Evolutionary conservation across 1,140 invertebrate species (phyloP).

Genomic region (Heliothis virescens): DNA sequence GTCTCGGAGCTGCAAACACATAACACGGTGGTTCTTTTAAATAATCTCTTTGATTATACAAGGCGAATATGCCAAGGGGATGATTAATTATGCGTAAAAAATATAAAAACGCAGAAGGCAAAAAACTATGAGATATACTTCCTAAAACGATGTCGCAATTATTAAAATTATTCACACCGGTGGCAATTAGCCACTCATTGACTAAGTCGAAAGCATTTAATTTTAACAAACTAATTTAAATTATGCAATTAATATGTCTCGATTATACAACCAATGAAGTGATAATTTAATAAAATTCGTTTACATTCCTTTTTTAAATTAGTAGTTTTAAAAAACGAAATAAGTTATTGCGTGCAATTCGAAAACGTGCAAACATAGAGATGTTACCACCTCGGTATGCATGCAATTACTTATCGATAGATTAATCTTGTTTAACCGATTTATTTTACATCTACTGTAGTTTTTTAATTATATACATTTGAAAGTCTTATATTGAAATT

Average conservation of each 20-base stretch:
- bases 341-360: too few species aligned
- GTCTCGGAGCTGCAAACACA: background rate
- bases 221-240: background rate
- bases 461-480: too few species aligned
- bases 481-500: too few species aligned
- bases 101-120: background rate
- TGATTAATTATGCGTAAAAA: background rate
- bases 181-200: background rate
- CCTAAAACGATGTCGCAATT: background rate
- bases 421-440: too few species aligned
- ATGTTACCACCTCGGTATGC: too few species aligned
- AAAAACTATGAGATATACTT: background rate
- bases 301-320: background rate
- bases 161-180: constrained; percentile 9
- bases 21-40: background rate
- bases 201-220: background rate
- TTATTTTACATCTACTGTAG: too few species aligned
- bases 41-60: background rate
- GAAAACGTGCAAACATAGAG: too few species aligned
- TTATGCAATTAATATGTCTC: background rate
- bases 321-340: too few species aligned
- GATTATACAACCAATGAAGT: background rate
- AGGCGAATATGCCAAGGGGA: background rate
- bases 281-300: background rate
- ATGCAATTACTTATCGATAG: too few species aligned